These are phyloP conservation scores for Cettia cetti DNA, from an alignment of 2,113 vertebrate genomes.

Conservation along the genomic window DNA sequence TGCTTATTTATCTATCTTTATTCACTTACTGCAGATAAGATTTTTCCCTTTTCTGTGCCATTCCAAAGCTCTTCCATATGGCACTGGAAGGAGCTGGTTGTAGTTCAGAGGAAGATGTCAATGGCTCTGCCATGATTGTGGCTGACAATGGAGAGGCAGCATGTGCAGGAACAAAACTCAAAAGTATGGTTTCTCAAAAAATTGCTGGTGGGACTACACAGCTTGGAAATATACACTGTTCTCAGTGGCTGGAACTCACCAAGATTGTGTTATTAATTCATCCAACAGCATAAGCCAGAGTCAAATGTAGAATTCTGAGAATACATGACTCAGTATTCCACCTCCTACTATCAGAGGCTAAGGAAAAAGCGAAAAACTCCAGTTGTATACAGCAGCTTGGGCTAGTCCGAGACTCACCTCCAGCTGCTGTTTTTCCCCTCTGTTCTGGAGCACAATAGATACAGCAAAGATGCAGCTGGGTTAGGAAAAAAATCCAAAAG, in stretches of 20 bases:
- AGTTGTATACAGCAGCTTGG: conserved; percentile 1
- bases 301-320: neutral
- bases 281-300: neutral
- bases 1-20: neutral
- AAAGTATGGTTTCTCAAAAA: neutral
- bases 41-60: neutral
- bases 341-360: neutral
- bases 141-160: neutral
- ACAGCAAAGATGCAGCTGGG: neutral
- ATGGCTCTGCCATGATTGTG: rapidly evolving
- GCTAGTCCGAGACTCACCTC: conserved; percentile 19
- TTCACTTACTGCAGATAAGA: neutral
- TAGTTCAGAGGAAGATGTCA: neutral
- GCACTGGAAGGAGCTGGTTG: neutral
- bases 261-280: neutral
- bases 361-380: neutral
- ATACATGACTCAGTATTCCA: neutral
- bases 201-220: neutral
- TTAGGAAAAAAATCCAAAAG: conserved; percentile 47
- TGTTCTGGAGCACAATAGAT: conserved; percentile 12
- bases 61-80: neutral
- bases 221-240: neutral
- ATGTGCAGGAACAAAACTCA: neutral
- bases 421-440: neutral
- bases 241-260: neutral